phyloP scores from a whole-genome alignment of 2,797 vertebrate species.

The Buceros bicornis region DNA sequence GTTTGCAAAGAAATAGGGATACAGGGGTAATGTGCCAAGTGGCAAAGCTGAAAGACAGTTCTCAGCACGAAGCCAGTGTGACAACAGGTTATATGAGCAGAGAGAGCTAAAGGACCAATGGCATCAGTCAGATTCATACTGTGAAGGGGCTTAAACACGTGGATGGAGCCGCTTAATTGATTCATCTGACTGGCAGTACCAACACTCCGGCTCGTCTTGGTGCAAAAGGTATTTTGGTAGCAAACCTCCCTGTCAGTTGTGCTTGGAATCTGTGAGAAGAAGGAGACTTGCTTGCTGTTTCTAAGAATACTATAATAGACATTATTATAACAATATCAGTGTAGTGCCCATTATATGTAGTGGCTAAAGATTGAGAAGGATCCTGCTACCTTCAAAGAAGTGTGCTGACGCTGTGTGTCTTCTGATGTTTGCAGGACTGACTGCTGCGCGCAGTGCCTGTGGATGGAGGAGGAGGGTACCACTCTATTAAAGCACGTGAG shows the following conservation, averaged over 20 bases:
- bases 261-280: neutral
- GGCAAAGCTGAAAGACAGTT: neutral
- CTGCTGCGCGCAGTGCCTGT: neutral
- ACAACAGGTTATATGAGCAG: neutral
- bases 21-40: neutral
- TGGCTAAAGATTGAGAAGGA: conserved; percentile 13
- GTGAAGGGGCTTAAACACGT: neutral
- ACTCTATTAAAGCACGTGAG: neutral
- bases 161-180: neutral
- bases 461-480: neutral
- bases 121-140: neutral
- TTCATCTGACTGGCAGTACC: neutral
- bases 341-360: conserved; percentile 48
- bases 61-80: neutral
- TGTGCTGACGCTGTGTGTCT: neutral
- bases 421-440: neutral
- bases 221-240: neutral
- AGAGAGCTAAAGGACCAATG: neutral
- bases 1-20: neutral
- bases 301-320: conserved; percentile 52
- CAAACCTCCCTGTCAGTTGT: neutral
- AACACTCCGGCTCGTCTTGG: neutral
- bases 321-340: conserved; percentile 43
- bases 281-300: conserved; percentile 24
- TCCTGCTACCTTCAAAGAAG: neutral